These are phyloP conservation scores for Liodrosophila aerea DNA, from an alignment of 2,888 invertebrate species.

Conservation along the genomic window DNA sequence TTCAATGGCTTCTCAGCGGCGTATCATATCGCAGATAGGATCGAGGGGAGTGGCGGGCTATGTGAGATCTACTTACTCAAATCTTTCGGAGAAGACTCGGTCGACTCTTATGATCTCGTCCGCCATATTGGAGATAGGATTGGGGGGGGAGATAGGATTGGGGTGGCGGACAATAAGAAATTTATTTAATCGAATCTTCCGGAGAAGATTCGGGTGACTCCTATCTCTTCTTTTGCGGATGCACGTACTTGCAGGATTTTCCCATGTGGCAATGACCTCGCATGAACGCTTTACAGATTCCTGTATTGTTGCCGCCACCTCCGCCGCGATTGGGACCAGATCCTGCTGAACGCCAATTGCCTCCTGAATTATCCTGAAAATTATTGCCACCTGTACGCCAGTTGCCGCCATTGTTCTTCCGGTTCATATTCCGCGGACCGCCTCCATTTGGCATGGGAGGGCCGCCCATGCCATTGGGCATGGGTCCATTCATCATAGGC, in stretches of 20 bases:
- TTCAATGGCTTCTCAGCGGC: slow-evolving; percentile 46
- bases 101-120: no score
- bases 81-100: no score
- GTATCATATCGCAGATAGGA: slow-evolving; percentile 46
- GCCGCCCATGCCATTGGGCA: slow-evolving; percentile 72
- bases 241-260: slow-evolving; percentile 91
- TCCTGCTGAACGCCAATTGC: slow-evolving; percentile 84
- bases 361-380: slow-evolving; percentile 74
- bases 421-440: slow-evolving; percentile 73
- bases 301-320: slow-evolving; percentile 77
- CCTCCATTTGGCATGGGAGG: slow-evolving; percentile 66
- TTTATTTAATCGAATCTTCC: slow-evolving; percentile 70
- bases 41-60: no score
- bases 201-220: slow-evolving; percentile 66
- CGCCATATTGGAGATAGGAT: background rate
- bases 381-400: slow-evolving; percentile 81
- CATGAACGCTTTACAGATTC: slow-evolving; percentile 90
- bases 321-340: slow-evolving; percentile 80
- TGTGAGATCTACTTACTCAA: no score
- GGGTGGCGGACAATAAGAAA: no score
- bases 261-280: slow-evolving; percentile 92
- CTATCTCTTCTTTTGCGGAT: slow-evolving; percentile 84
- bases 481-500: slow-evolving; percentile 53
- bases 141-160: slow-evolving; percentile 6
- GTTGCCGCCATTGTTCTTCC: slow-evolving; percentile 71